Evolutionary conservation across 2,113 vertebrate species (phyloP).

Genomic region (Myotis lucifugus): DNA sequence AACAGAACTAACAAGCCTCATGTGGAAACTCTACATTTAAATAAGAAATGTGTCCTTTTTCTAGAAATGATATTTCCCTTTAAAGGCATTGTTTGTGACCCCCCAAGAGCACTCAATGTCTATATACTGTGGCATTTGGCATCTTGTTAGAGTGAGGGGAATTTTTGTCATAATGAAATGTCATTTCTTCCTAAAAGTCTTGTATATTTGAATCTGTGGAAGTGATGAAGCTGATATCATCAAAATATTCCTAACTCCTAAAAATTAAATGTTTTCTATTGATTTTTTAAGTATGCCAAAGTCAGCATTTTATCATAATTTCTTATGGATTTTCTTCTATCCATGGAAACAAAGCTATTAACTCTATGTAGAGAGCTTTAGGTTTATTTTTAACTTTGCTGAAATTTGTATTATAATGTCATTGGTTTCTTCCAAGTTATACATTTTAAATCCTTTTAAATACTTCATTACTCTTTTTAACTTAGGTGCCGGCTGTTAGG

Average conservation of each 20-base stretch:
- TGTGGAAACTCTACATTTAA: constrained; percentile 75
- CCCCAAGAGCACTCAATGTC: not conserved
- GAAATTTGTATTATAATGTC: constrained; percentile 54
- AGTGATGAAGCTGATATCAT: constrained; percentile 68
- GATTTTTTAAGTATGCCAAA: constrained; percentile 72
- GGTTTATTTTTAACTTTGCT: constrained; percentile 45
- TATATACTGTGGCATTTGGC: constrained; percentile 41
- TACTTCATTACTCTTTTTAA: constrained; percentile 39
- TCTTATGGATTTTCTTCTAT: constrained; percentile 72
- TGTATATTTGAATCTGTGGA: constrained; percentile 63
- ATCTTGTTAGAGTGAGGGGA: constrained; percentile 9
- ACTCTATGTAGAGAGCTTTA: constrained; percentile 58
- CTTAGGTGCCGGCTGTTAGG: not conserved
- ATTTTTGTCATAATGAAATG: constrained; percentile 56
- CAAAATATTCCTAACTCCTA: constrained; percentile 49
- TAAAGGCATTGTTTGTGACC: constrained; percentile 50
- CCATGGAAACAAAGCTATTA: constrained; percentile 73
- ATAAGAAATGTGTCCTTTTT: constrained; percentile 65
- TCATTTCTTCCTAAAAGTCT: constrained; percentile 54
- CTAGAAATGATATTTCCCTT: constrained; percentile 70
- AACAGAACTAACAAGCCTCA: constrained; percentile 73
- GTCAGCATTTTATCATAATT: constrained; percentile 69
- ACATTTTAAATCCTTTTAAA: constrained; percentile 56
- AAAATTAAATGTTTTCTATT: constrained; percentile 80
- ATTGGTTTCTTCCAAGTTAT: constrained; percentile 39